Conservation (phyloP, 2,113 vertebrate species). For the Odocoileus virginianus region DNA sequence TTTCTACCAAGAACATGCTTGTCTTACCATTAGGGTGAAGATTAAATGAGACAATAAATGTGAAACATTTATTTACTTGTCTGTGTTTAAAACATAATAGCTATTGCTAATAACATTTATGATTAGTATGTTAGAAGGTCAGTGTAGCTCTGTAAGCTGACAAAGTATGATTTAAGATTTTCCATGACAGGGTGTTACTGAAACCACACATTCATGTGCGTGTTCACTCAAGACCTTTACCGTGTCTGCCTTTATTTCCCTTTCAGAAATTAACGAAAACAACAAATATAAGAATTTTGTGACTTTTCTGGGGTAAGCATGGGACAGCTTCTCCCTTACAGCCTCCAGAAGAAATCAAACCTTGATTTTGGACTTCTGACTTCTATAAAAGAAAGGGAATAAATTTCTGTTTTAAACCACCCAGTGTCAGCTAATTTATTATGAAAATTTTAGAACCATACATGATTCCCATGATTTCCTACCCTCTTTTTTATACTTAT, state of each 20-base stretch:
- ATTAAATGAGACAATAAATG: background rate
- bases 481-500: background rate
- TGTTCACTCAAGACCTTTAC: background rate
- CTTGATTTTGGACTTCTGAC: background rate
- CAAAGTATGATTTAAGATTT: background rate
- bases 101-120: background rate
- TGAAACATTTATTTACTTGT: background rate
- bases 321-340: background rate
- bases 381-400: background rate
- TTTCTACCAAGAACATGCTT: background rate
- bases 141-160: background rate
- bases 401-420: background rate
- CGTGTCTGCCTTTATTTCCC: background rate
- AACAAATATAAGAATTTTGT: background rate
- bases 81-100: background rate
- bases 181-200: background rate
- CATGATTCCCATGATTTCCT: background rate
- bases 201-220: background rate
- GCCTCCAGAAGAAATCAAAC: background rate
- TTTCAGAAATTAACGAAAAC: background rate
- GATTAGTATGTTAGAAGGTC: background rate
- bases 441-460: background rate
- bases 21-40: background rate
- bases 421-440: background rate
- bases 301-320: background rate